Percentiles rank a stretch among this genome's conserved stretches.
These are phyloP conservation scores for Shinisaurus crocodilurus DNA, from an alignment of 2,113 vertebrate genomes.

Conservation along the genomic window DNA sequence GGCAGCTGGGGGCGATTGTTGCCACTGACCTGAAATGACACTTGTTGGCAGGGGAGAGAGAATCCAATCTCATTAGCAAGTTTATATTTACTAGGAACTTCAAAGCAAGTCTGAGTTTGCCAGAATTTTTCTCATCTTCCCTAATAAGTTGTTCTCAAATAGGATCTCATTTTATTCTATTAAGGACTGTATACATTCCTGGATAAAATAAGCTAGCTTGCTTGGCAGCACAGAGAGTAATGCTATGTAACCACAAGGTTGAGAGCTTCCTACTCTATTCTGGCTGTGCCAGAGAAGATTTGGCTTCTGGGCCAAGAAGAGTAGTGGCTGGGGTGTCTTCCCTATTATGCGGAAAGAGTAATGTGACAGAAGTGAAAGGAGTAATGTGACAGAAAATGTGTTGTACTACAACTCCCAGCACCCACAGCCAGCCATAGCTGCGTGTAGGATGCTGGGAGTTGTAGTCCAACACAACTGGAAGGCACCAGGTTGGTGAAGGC, in stretches of 20 bases:
- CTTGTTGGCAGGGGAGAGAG: background rate
- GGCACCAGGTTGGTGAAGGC: too few relatives aligned
- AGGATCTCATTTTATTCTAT: conserved; percentile 2
- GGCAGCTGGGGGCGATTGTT: too few relatives aligned
- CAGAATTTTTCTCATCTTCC: conserved; percentile 29
- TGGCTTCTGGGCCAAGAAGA: background rate
- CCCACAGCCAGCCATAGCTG: too few relatives aligned
- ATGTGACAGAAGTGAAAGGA: background rate
- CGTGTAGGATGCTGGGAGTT: too few relatives aligned
- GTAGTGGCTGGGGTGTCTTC: background rate
- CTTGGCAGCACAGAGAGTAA: conserved; percentile 20
- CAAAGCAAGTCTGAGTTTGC: conserved; percentile 36
- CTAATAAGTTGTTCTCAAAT: conserved; percentile 15
- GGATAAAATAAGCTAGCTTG: background rate
- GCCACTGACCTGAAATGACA: background rate
- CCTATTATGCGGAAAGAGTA: background rate
- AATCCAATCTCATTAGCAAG: background rate
- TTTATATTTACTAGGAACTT: conserved; percentile 21
- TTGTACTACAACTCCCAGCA: too few relatives aligned
- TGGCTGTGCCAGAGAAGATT: background rate
- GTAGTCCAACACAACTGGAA: too few relatives aligned
- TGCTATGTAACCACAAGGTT: background rate
- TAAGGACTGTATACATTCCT: background rate
- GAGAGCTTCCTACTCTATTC: background rate
- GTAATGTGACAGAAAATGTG: too few relatives aligned